Evolutionary conservation across 2,888 invertebrate species (phyloP), one percentile per base, ranked within the genome.

Genomic region (Drosophila bunnanda): DNA sequence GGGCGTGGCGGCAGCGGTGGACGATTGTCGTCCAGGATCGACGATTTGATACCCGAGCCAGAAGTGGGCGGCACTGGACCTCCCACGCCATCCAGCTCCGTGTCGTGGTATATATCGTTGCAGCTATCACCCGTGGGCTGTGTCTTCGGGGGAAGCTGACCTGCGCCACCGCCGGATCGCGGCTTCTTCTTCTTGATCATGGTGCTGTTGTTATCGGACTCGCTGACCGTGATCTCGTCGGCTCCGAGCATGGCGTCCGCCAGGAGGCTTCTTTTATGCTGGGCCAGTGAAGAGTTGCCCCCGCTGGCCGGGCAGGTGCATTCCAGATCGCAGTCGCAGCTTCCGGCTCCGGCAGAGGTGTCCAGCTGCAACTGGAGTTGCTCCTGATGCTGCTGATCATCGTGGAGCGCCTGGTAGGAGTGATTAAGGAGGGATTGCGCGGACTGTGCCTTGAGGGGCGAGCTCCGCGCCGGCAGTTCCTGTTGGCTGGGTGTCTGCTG

Each of bases 1-100:
- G 92, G 92, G 39, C 92, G 83, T 41, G 92, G 92, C 22, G 92
- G 92, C 68, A 92, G 62, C 0, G 92, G 92, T 25, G 92, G 92
- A 4, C 92, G 90, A 76, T 91, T 88, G 75, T 92, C 91, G 60
- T 91, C 91, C 25, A 77, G 25, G 2, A 89, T 91, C 22, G 76
- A 85, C 0, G 80, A 68, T 15, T 84, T 84, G 3, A 62, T 52
- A 1, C 59, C 39, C n/a, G 67, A 67, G 80, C 80, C 12, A 78
- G 82, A 39, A 4, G 57, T 38, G 15, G 28, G 28, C 68, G 73
- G 76, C 7, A 58, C 72, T 5, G 74, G 53, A 10, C 62, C 60
- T 2, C 64, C 64, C 7, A 46, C 73, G 3, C 54, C 78, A 8
- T 84, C 87, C 54, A 86, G 66, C 50, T 86, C 85, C 22, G 87